Evolutionary conservation across 2,888 invertebrate species (phyloP), one percentile per base, ranked within the genome.

Genomic region (Blastobasis lacticolella): DNA sequence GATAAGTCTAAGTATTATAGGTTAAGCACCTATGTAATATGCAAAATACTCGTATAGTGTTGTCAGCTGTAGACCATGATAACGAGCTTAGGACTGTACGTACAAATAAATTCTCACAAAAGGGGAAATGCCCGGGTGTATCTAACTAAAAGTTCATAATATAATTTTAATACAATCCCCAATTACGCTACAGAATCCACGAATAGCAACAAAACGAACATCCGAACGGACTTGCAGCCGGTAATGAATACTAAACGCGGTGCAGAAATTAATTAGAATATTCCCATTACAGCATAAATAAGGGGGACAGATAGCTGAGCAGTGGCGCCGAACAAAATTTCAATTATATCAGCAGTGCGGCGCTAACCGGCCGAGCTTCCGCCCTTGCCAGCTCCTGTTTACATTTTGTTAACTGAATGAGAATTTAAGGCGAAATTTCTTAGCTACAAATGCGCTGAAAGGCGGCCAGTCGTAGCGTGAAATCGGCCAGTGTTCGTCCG

Each of bases 381-480:
- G 54, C 54, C 51, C 4, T 10, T 49, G 47, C 36, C 49, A 46
- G 50, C 40, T 42, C 54, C 74, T 82, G 79, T 82, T 85, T 82
- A 81, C 80, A 81, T 81, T 85, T 80, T 79, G 79, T 81, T 82
- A 79, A 75, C 73, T 73, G 70, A 81, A 81, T 81, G 81, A 75
- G 80, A 81, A 78, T 83, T 84, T 83, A 75, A 82, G 76, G 75
- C 69, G 71, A 75, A 78, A 75, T 78, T 80, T 80, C 78, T 78
- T 75, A 73, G 75, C 71, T 72, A 71, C 75, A 76, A 81, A 81
- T 76, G 74, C 79, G 73, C 75, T 69, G 69, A 71, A 75, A 77
- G 71, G 67, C 59, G 63, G 54, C 67, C 68, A 67, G 67, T 67
- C 72, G 66, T 68, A 66, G 62, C 77, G 72, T 75, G 59, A 77